Evolutionary conservation across 92 coral and sea anemone genomes (phyloP).

Genomic region (Paramuricea clavata): DNA sequence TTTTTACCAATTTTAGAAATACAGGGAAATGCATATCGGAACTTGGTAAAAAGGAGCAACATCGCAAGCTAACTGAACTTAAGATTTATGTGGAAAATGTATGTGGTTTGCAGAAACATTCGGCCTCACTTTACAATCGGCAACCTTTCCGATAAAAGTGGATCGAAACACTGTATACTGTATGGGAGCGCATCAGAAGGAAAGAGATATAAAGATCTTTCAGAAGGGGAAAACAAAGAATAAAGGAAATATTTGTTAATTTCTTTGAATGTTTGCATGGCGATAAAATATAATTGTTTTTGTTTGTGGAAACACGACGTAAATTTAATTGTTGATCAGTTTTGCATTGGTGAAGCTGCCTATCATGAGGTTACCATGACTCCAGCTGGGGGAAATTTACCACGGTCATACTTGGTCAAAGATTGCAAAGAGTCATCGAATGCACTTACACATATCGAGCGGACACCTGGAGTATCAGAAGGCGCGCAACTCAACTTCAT

Average conservation of each 20-base stretch:
- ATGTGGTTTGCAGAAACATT: conserved; percentile 25
- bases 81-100: conserved; percentile 4
- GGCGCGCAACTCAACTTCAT: background rate
- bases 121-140: conserved; percentile 7
- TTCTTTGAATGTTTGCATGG: too few species aligned
- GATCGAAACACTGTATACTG: background rate
- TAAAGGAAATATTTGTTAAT: conserved; percentile 19
- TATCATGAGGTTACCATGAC: conserved; percentile 10
- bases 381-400: background rate
- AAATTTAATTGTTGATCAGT: background rate
- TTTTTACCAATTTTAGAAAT: background rate
- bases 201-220: conserved; percentile 7
- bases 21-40: background rate
- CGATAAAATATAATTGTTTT: too few species aligned
- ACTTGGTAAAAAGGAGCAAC: conserved; percentile 18
- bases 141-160: conserved; percentile 9
- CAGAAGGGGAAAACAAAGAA: conserved; percentile 1
- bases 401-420: background rate
- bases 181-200: background rate
- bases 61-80: conserved; percentile 6
- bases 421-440: background rate
- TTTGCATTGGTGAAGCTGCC: too few species aligned
- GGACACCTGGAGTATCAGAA: background rate
- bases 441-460: background rate
- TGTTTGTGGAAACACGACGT: too few species aligned